Evolutionary conservation across 2,113 vertebrate species (phyloP).

Genomic region (Percina caprodes): DNA sequence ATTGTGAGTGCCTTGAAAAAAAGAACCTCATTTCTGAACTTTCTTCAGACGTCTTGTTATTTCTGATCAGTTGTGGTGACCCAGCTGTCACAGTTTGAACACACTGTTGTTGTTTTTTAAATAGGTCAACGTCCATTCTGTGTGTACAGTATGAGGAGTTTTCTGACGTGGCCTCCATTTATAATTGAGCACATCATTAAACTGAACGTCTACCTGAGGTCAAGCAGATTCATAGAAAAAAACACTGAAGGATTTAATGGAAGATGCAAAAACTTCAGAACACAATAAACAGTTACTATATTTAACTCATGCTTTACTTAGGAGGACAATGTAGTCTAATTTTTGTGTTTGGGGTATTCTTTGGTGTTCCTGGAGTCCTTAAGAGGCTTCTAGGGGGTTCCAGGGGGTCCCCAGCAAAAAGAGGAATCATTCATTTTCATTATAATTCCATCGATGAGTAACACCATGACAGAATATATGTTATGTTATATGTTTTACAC

Average conservation of each 20-base stretch:
- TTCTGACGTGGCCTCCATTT: neutral
- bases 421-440: too few species aligned
- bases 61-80: conserved; percentile 19
- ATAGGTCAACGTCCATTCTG: neutral
- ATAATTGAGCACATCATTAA: conserved; percentile 33
- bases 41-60: conserved; percentile 25
- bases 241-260: neutral
- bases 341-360: neutral
- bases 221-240: neutral
- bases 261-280: conserved; percentile 1
- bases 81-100: neutral
- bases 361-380: too few species aligned
- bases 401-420: too few species aligned
- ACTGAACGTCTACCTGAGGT: neutral
- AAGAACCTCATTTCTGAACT: conserved; percentile 3
- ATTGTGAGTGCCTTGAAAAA: neutral
- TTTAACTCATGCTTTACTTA: neutral
- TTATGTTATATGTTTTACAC: too few species aligned
- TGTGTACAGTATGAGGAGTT: neutral
- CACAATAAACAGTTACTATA: neutral
- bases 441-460: too few species aligned
- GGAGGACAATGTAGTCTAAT: neutral
- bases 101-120: too few species aligned
- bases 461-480: too few species aligned
- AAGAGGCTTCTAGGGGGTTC: too few species aligned